Percentiles rank a stretch among this genome's conserved stretches.
These are phyloP conservation scores for Plebejus anna DNA, from an alignment of 2,888 invertebrate genomes.

Conservation along the genomic window DNA sequence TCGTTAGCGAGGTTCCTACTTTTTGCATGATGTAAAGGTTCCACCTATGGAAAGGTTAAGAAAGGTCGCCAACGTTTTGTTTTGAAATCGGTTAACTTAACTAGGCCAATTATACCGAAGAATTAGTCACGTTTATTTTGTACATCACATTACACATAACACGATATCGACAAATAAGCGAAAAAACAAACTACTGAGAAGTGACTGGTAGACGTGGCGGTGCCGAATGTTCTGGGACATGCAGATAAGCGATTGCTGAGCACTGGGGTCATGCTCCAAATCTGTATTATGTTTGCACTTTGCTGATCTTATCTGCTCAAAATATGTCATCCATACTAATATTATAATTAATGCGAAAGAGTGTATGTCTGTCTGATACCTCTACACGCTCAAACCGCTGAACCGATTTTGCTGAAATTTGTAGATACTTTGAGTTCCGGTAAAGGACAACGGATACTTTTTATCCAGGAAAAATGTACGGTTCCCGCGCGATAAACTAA, in stretches of 20 bases:
- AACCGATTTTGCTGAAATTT: no score
- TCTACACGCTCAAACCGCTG: no score
- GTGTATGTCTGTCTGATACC: no score
- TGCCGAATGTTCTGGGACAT: background rate
- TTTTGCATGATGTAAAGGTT: background rate
- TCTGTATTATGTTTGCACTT: background rate
- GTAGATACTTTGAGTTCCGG: no score
- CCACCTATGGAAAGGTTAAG: constrained; percentile 3
- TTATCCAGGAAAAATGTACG: no score
- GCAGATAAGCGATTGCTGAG: background rate
- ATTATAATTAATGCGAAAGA: background rate
- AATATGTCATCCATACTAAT: background rate
- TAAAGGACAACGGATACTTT: no score
- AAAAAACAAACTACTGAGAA: background rate
- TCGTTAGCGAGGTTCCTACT: constrained; percentile 1
- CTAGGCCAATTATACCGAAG: background rate
- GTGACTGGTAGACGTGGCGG: background rate
- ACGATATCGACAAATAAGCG: no score
- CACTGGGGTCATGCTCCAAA: background rate
- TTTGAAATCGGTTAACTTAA: background rate
- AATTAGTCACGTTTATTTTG: background rate
- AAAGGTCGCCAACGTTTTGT: constrained; percentile 8
- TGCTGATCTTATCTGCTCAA: background rate
- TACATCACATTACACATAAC: background rate
- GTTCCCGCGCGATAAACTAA: no score